Conservation (phyloP, 2,888 invertebrate genomes). For the Mesochorus sp. region DNA sequence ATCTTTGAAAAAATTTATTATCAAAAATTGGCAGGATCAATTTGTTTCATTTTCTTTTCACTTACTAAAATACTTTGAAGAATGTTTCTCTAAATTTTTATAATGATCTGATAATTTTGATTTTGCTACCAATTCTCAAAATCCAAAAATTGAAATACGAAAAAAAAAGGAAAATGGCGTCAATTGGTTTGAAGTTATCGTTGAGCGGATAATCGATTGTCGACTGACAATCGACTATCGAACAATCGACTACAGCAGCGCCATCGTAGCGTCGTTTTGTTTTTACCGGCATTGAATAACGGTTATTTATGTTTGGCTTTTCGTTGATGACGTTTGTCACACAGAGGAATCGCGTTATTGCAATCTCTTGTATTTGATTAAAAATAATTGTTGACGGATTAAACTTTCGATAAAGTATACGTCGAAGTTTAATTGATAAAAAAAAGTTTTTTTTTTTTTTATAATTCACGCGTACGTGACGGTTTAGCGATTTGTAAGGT, state of each 20-base stretch:
- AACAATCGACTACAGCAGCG: background rate
- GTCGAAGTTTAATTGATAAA: background rate
- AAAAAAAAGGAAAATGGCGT: background rate
- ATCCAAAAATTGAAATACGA: background rate
- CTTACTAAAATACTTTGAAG: no score
- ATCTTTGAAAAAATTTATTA: no score
- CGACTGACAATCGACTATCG: background rate
- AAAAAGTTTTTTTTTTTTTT: background rate
- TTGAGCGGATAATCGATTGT: background rate
- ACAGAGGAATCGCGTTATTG: background rate
- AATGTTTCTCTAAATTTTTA: no score
- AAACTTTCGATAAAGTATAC: no score
- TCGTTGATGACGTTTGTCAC: background rate
- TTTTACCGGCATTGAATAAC: background rate
- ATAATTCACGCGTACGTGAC: background rate
- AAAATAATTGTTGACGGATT: no score
- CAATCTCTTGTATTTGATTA: no score
- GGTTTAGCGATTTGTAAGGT: slow-evolving; percentile 10
- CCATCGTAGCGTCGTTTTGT: background rate
- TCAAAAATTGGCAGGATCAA: no score
- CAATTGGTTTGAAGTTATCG: background rate
- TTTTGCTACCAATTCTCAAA: background rate
- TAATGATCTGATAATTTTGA: no score
- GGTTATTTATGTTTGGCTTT: slow-evolving; percentile 9
- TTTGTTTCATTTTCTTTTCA: no score